These are phyloP conservation scores for Notocelia uddmanniana DNA, from an alignment of 2,888 invertebrate species.

Conservation along the genomic window DNA sequence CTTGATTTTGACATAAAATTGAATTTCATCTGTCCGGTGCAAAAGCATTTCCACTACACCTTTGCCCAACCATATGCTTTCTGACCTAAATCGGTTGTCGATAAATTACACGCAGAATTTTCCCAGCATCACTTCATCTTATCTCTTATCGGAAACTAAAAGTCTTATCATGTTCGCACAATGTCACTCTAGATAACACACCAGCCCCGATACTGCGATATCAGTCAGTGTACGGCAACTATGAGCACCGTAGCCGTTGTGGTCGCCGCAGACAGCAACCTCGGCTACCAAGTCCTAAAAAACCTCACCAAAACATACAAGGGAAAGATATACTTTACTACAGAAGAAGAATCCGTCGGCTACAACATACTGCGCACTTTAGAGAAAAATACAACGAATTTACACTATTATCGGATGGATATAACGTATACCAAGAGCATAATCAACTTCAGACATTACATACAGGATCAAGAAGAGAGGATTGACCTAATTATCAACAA, in stretches of 20 bases:
- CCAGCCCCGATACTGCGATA: conserved; percentile 75
- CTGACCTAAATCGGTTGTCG: not conserved
- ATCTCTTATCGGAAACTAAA: conserved; percentile 45
- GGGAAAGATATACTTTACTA: conserved; percentile 78
- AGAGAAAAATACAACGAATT: conserved; percentile 58
- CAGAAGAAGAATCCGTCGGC: conserved; percentile 73
- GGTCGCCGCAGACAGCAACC: conserved; percentile 76
- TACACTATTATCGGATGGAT: conserved; percentile 74
- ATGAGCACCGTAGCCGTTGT: conserved; percentile 79
- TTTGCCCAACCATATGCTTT: not conserved
- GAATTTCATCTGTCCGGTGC: too few relatives aligned
- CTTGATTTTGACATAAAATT: too few relatives aligned
- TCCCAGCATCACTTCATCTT: conserved; percentile 41
- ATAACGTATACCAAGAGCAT: conserved; percentile 78
- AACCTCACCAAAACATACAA: conserved; percentile 67
- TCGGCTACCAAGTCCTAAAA: conserved; percentile 77
- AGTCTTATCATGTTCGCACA: conserved; percentile 64
- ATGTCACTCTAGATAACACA: conserved; percentile 67
- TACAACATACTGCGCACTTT: conserved; percentile 71
- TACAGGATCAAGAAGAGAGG: conserved; percentile 77
- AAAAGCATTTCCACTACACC: too few relatives aligned
- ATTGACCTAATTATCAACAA: conserved; percentile 76
- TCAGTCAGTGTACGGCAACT: conserved; percentile 62
- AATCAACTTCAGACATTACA: conserved; percentile 73
- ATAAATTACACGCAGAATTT: conserved; percentile 25